Evolutionary conservation across 2,888 invertebrate species (phyloP), one percentile per base, ranked within the genome.

Genomic region (Cheilosia scutellata): DNA sequence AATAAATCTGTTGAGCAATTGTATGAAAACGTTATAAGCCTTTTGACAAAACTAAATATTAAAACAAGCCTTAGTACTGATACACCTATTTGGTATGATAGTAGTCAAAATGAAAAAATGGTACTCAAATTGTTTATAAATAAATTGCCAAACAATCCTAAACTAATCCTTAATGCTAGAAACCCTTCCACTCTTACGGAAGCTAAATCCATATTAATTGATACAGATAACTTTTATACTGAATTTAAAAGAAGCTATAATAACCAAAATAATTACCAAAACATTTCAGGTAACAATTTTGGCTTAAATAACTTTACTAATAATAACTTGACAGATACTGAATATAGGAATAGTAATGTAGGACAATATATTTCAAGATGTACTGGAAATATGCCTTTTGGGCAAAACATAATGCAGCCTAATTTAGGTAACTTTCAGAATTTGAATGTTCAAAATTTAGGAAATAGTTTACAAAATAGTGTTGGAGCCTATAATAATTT

Each of bases 61-160:
- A 75, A 75, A 47, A 42, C 75, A 29, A 33, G 44, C 55, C n/a
- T 70, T 49, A 42, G 20, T 20, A 57, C 47, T 29, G 31, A 65
- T n/a, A 49, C 27, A 20, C 58, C 49, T 31, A 11, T 16, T 20
- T 75, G 75, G 75, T 75, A 49, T 33, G 47, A 65, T 49, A 58
- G 31, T 25, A 25, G 16, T n/a, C 75, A 75, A 75, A 75, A 66
- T 58, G 63, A 75, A 49, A 27, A 13, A 0, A 65, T 75, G 65
- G 58, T 33, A 1, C 33, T 65, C 0, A 75, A 65, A 75, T 16
- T 65, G 13, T 58, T 75, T n/a, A 66, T 75, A 31, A 75, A 65
- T 27, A 57, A 75, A 75, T 29, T 65, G 2, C 75, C 65, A 13
- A 55, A 37, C 44, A 20, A 65, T 20, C 20, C 75, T 4, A 65